Base-by-base conservation (phyloP, 2,888 invertebrate species). In the Nymphalis c-album region DNA sequence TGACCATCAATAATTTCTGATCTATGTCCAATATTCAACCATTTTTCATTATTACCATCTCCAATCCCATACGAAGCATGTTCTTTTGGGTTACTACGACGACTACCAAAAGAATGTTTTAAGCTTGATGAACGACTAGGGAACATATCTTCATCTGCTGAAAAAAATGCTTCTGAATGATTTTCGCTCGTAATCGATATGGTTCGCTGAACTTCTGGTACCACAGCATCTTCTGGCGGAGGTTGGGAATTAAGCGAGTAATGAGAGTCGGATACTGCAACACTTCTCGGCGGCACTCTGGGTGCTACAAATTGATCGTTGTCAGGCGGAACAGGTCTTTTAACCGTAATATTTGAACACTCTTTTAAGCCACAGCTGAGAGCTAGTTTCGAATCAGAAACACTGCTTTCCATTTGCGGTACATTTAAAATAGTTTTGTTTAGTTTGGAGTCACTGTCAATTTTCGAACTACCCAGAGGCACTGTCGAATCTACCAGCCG, bases 111-210 rank as follows among this genome's bases (percentile, higher is more conserved):
- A 0, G 95, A 95, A 82, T 95, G 95, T 69, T 95, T 93, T 63
- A 95, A 84, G 75, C 95, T 95, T 0, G 95, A 95, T 22, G 95
- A 95, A 16, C 95, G 90, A 76, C 95, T 95, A 31, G 94, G 94
- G 74, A 94, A 94, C 77, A 96, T 94, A 76, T 98, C 98, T 87
- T 98, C 98, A 80, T 98, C 98, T 0, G 98, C 98, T 0, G 98
- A 98, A 83, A 97, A 98, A 87, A 98, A 98, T 63, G 96, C 96
- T 86, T 98, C 98, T 0, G 97, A 97, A 77, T 96, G 97, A 84
- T 97, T 97, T 85, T 97, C 97, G 70, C 97, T 97, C 1, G 96
- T 96, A 82, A 97, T 95, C 0, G 97, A 97, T 80, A 96, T 95
- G 0, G 97, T 97, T 77, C 97, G 93, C 85, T 97, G 96, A 0